Evolutionary conservation across 2,113 vertebrate genomes (phyloP).

Genomic region (Uria aalge): DNA sequence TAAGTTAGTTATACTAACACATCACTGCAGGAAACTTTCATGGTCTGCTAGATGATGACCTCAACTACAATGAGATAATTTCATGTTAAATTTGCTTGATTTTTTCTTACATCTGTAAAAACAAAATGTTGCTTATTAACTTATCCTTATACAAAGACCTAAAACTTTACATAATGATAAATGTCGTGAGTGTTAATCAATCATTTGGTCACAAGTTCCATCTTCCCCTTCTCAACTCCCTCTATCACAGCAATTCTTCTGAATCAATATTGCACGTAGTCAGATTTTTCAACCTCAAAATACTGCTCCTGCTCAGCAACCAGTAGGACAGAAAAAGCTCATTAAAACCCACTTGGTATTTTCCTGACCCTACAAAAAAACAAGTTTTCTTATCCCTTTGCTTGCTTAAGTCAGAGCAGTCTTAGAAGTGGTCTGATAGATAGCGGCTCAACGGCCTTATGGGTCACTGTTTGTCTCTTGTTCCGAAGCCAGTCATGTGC

Average conservation of each 20-base stretch:
- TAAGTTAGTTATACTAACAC: not conserved
- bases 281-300: not conserved
- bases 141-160: not conserved
- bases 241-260: not conserved
- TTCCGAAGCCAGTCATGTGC: not conserved
- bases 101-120: not conserved
- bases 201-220: not conserved
- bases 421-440: not conserved
- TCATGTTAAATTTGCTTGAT: not conserved
- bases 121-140: not conserved
- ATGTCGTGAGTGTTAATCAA: accelerated
- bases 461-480: not conserved
- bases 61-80: not conserved
- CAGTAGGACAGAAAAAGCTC: not conserved
- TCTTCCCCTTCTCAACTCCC: not conserved
- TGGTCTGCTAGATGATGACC: not conserved
- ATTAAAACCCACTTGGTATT: not conserved
- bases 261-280: not conserved
- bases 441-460: not conserved
- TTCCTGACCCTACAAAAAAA: not conserved
- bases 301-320: not conserved
- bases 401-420: not conserved
- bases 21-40: not conserved
- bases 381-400: not conserved
- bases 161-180: not conserved